Conservation (phyloP, 2,797 vertebrate genomes). For the Lacerta viridis region DNA sequence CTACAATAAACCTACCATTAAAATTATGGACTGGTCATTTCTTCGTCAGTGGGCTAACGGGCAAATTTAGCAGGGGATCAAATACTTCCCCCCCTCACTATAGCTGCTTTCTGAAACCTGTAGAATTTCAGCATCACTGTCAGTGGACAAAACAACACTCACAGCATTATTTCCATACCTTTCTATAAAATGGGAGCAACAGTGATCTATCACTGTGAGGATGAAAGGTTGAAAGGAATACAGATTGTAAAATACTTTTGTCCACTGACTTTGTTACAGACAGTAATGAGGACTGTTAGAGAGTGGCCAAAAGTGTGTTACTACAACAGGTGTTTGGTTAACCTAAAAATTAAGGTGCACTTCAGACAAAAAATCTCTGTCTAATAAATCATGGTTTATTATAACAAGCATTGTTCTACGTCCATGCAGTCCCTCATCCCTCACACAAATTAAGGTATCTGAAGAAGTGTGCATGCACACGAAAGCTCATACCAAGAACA, state of each 20-base stretch:
- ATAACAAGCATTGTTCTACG: neutral
- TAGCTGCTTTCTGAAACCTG: neutral
- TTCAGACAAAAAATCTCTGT: neutral
- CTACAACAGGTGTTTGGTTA: neutral
- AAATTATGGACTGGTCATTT: no score
- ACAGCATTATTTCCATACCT: neutral
- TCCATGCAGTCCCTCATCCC: neutral
- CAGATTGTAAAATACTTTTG: neutral
- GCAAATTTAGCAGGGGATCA: no score
- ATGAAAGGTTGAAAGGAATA: neutral
- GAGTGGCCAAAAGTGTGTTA: neutral
- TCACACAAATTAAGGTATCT: neutral
- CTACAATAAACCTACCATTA: no score
- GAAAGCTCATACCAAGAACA: no score
- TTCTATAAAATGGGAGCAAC: neutral
- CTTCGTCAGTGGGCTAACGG: no score
- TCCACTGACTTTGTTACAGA: neutral
- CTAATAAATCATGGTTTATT: neutral
- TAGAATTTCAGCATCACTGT: no score
- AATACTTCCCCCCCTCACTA: no score
- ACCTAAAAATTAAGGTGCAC: neutral
- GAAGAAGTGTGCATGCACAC: no score
- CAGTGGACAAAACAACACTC: no score
- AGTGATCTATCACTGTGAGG: neutral
- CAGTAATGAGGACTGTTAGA: neutral